A percentile compares a stretch with the other conserved stretches of the same genome.
Evolutionary conservation across 1,140 invertebrate genomes (phyloP).

Genomic region (Hylaeus volcanicus): DNA sequence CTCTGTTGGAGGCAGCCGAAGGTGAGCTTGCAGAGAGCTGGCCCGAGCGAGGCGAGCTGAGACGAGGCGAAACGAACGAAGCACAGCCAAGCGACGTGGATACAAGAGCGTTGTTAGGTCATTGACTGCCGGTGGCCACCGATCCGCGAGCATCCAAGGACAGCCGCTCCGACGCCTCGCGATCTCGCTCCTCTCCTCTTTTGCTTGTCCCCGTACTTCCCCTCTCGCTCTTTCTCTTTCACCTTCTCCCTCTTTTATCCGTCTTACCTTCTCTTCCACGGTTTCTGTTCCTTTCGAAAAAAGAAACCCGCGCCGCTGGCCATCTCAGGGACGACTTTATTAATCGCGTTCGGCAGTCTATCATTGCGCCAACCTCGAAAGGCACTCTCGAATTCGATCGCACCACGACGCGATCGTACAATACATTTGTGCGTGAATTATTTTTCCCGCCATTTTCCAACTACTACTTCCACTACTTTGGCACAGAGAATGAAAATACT

Average conservation of each 20-base stretch:
- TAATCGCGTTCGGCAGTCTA: conserved; percentile 7
- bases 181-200: conserved; percentile 25
- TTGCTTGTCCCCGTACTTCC: background rate
- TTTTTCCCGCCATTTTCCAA: too few species aligned
- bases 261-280: conserved; percentile 2
- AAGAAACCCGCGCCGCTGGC: background rate
- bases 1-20: background rate
- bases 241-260: background rate
- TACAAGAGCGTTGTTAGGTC: conserved; percentile 72
- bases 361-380: background rate
- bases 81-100: conserved; percentile 48
- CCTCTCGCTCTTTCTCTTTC: conserved; percentile 8
- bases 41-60: conserved; percentile 66
- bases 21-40: conserved; percentile 37
- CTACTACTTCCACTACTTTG: too few species aligned
- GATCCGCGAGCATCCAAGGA: conserved; percentile 79
- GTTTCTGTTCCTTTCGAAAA: conserved; percentile 4
- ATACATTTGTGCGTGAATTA: too few species aligned
- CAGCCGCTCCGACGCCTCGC: conserved; percentile 70
- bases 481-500: too few species aligned
- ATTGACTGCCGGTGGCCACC: conserved; percentile 77
- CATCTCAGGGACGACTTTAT: conserved; percentile 36
- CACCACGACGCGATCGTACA: too few species aligned
- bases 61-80: conserved; percentile 62
- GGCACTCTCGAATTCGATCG: background rate